phyloP scores from a whole-genome alignment of 2,113 vertebrate genomes.

The Oncorhynchus nerka region DNA sequence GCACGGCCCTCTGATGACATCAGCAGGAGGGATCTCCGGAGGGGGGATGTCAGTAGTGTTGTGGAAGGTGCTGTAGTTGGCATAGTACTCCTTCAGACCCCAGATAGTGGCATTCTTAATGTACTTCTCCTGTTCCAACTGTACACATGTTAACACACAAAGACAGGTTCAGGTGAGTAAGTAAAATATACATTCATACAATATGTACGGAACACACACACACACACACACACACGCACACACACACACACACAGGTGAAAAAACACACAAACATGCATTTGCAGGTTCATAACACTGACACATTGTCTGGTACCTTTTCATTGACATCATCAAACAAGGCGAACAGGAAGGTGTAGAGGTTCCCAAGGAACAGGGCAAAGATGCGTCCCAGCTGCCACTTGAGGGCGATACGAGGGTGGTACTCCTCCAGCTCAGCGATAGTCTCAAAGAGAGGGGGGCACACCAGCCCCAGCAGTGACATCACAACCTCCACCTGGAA shows the following conservation, averaged over 20 bases:
- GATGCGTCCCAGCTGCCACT: conserved; percentile 95
- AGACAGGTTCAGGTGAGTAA: not conserved
- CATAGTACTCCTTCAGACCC: conserved; percentile 76
- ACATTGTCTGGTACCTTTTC: conserved; percentile 76
- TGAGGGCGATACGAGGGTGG: conserved; percentile 92
- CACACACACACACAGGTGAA: not conserved
- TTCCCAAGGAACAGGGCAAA: conserved; percentile 97
- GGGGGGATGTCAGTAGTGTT: conserved; percentile 78
- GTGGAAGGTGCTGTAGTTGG: conserved; percentile 67
- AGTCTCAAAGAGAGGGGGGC: conserved; percentile 95
- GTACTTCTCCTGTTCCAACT: conserved; percentile 84
- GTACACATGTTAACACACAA: conserved; percentile 32
- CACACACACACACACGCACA: not conserved
- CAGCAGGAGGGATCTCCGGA: conserved; percentile 80
- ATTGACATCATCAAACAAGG: conserved; percentile 93
- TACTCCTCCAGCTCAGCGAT: conserved; percentile 93
- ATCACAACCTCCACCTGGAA: conserved; percentile 95
- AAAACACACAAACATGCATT: not conserved
- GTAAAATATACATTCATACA: not conserved
- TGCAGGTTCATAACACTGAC: not conserved
- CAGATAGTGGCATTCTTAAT: conserved; percentile 87
- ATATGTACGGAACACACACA: not conserved
- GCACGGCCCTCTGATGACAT: conserved; percentile 90
- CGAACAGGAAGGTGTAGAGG: conserved; percentile 93
- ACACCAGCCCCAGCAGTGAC: conserved; percentile 95